A percentile compares a stretch with the other conserved stretches of the same genome.
Evolutionary conservation across 2,797 vertebrate genomes (phyloP).

Genomic region (Coccyzus lansbergi): DNA sequence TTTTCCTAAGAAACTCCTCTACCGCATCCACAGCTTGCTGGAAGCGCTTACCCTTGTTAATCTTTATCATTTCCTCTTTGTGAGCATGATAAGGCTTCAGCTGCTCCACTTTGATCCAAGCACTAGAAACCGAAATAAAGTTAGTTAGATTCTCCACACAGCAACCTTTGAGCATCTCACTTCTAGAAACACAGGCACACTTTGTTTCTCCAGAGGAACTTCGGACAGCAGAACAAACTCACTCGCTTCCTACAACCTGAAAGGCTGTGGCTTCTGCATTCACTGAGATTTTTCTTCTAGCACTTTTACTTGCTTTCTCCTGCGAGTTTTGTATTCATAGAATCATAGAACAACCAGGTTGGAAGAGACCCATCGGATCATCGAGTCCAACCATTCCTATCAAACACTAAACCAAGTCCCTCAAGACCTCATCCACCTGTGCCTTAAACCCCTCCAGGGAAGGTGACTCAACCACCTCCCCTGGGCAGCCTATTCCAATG

Average conservation of each 20-base stretch:
- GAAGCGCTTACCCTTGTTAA: conserved; percentile 98
- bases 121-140: conserved; percentile 76
- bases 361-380: too few species aligned
- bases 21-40: conserved; percentile 97
- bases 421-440: too few species aligned
- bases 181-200: background rate
- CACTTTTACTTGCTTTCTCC: background rate
- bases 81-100: conserved; percentile 96
- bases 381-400: too few species aligned
- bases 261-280: background rate
- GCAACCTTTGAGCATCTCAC: background rate
- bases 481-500: too few species aligned
- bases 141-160: background rate
- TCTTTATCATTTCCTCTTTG: conserved; percentile 99
- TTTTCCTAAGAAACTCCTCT: conserved; percentile 96
- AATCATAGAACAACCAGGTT: too few species aligned
- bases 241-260: background rate
- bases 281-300: background rate
- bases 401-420: too few species aligned
- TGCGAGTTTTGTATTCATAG: background rate
- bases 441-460: too few species aligned
- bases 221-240: background rate
- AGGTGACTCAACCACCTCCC: too few species aligned
- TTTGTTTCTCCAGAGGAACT: background rate
- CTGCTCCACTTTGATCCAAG: conserved; percentile 99